Conservation (phyloP, 2,888 invertebrate genomes). For the Ectropis crepuscularia region DNA sequence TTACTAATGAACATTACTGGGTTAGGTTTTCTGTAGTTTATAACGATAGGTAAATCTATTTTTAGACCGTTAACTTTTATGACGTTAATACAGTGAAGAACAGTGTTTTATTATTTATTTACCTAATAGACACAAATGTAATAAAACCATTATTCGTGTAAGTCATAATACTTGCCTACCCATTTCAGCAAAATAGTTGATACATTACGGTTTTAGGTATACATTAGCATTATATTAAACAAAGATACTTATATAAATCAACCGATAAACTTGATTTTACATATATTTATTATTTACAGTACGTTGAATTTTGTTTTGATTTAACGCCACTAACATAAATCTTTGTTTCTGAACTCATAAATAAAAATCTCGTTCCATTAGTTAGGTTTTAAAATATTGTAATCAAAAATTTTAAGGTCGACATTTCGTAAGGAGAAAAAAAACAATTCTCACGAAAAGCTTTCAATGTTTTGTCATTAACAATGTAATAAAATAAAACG, state of each 20-base stretch:
- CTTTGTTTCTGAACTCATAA: conserved; percentile 42
- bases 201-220: neutral
- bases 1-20: too few species aligned
- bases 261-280: conserved; percentile 8
- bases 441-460: conserved; percentile 45
- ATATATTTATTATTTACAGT: conserved; percentile 10
- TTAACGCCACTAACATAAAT: conserved; percentile 35
- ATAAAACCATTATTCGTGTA: too few species aligned
- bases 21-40: too few species aligned
- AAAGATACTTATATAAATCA: conserved; percentile 5
- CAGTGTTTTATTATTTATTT: too few species aligned
- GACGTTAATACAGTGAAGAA: too few species aligned
- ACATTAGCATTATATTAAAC: conserved; percentile 12
- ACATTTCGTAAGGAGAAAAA: conserved; percentile 39
- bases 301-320: conserved; percentile 35
- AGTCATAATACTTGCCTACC: neutral
- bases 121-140: too few species aligned
- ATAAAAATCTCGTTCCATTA: conserved; percentile 46
- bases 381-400: conserved; percentile 43
- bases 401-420: conserved; percentile 41
- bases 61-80: too few species aligned
- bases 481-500: conserved; percentile 47
- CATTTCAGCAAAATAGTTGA: neutral
- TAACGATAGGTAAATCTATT: too few species aligned
- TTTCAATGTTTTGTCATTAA: conserved; percentile 46